Evolutionary conservation across 2,113 vertebrate genomes (phyloP).

Genomic region (Tichodroma muraria): DNA sequence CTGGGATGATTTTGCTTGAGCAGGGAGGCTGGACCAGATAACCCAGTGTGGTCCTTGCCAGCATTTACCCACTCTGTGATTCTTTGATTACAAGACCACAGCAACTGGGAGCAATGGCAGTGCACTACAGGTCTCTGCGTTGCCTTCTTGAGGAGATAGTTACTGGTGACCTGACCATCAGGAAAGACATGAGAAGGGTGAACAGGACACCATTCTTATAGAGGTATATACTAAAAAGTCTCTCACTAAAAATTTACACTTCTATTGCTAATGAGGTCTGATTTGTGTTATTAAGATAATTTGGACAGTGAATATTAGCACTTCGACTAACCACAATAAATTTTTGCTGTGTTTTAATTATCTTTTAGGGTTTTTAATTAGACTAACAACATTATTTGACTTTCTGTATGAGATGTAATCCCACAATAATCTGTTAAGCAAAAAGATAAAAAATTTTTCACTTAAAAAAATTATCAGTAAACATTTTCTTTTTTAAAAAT

Average conservation of each 20-base stretch:
- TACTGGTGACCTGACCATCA: no score
- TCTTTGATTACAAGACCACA: neutral
- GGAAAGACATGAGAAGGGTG: neutral
- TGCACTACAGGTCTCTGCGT: fast-evolving
- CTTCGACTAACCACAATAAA: neutral
- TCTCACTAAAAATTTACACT: neutral
- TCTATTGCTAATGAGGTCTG: neutral
- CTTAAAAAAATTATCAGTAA: neutral
- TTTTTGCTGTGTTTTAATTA: neutral
- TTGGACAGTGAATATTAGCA: neutral
- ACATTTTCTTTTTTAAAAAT: neutral
- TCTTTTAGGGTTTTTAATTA: neutral
- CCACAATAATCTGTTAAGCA: neutral
- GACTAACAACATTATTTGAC: neutral
- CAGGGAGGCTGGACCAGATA: neutral
- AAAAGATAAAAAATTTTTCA: neutral
- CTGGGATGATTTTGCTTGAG: neutral
- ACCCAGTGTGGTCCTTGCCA: neutral
- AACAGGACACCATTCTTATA: neutral
- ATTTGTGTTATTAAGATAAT: neutral
- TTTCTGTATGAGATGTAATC: neutral
- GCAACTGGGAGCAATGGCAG: neutral
- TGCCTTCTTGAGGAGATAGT: neutral
- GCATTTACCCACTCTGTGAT: neutral
- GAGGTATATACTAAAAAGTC: neutral